Percentiles rank a stretch among this genome's conserved stretches.
These are phyloP conservation scores for Amphipyra tragopoginis DNA, from an alignment of 2,888 invertebrate genomes.

Conservation along the genomic window DNA sequence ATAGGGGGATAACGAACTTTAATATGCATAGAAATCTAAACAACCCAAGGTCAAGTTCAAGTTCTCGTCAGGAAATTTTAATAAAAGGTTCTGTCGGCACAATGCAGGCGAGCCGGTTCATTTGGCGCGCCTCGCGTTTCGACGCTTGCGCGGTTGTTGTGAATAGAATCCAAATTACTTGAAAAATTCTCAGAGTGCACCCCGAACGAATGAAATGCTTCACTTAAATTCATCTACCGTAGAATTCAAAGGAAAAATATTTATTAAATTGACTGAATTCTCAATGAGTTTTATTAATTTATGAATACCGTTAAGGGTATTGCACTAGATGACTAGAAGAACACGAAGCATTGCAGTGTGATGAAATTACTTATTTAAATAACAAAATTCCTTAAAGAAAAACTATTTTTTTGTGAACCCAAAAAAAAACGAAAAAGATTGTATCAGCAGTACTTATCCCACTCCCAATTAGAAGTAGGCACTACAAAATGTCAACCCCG, in stretches of 20 bases:
- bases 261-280: constrained; percentile 60
- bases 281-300: constrained; percentile 44
- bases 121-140: constrained; percentile 78
- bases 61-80: constrained; percentile 38
- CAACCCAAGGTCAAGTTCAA: constrained; percentile 24
- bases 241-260: constrained; percentile 64
- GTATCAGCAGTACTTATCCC: neutral
- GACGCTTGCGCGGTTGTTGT: constrained; percentile 75
- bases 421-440: constrained; percentile 1
- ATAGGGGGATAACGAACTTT: no score
- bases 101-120: constrained; percentile 77
- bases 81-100: constrained; percentile 37
- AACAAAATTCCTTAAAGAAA: neutral
- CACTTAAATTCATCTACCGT: constrained; percentile 68
- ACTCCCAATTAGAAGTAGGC: constrained; percentile 17
- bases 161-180: constrained; percentile 87
- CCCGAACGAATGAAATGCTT: constrained; percentile 61
- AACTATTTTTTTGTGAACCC: neutral
- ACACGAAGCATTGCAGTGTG: neutral
- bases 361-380: no score
- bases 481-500: constrained; percentile 15
- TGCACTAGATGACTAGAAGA: constrained; percentile 14
- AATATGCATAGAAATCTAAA: neutral
- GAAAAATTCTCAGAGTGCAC: constrained; percentile 79
- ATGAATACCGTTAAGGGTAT: constrained; percentile 26